Evolutionary conservation across 2,113 vertebrate species (phyloP), one percentile per base, ranked within the genome.

Genomic region (Tachycineta bicolor): DNA sequence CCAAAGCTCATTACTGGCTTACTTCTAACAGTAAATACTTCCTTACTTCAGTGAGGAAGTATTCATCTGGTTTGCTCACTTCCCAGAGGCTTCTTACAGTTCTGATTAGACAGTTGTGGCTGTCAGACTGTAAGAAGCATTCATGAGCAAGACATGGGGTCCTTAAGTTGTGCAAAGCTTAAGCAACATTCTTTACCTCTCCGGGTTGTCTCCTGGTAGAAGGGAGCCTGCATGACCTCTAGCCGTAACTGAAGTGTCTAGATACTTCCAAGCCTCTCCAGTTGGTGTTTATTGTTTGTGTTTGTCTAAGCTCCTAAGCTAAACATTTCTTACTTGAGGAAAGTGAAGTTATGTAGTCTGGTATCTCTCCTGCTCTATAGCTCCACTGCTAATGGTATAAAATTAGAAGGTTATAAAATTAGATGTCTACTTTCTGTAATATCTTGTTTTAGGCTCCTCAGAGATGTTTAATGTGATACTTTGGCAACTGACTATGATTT

Each of bases 141-240:
- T n/a, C n/a, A 5, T 59, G 28, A 65, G 15, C 0, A 1, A 65
- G 47, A 68, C 56, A 20, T 0, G 0, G 1, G 11, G 23, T 64
- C 34, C 19, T 55, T 37, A 64, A 60, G 6, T 12, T 63, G 17
- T 37, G 24, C 15, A 41, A 53, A 73, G 17, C 19, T 91, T 50
- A 59, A 53, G 47, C 11, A 46, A 22, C 2, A 2, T 68, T n/a
- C 19, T 46, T 39, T 28, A 28, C 5, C 9, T 74, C 21, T 69
- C 5, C 52, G 24, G 3, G 10, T 55, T 64, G 2, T 89, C 22
- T 46, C 14, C 20, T 43, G 22, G 47, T 76, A 17, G 62, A 82
- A 46, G 3, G 23, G 11, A 85, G 39, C 26, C 43, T 77, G 17
- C 4, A 11, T 67, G 59, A 59, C 12, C 39, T 64, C 34, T 24